Evolutionary conservation across 2,797 vertebrate genomes (phyloP), one percentile per base, ranked within the genome.

Genomic region (Sparus aurata): DNA sequence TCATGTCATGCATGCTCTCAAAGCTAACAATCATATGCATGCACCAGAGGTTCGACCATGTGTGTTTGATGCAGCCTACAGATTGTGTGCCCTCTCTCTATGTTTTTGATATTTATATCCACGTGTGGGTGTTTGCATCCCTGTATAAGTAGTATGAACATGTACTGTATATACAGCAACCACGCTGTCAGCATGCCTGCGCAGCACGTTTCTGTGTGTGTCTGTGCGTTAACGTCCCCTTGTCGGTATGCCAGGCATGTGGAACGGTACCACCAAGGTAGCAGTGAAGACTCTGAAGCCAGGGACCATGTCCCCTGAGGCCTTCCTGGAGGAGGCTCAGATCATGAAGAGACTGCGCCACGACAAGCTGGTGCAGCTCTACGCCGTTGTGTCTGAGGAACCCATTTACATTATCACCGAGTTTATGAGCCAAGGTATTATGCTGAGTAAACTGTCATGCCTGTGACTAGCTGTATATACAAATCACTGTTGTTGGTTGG

Each of bases 331-430:
- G 88, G 98, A 99, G 89, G 98, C 98, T 27, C 98, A 99, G 96
- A 97, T 99, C 94, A 99, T 99, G 98, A 99, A 99, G 91, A 93
- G 96, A 79, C 96, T 99, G 73, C 95, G 98, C 55, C 98, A 99
- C 3, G 97, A 99, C 94, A 99, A 99, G 92, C 96, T 99, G 91
- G 98, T 99, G 90, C 98, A 99, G 96, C 95, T 99, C 71, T 99
- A 99, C 0, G 98, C 98, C 0, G 98, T 99, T 22, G 98, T 99
- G 75, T 99, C 98, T 0, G 97, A 99, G 86, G 98, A 99, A 74
- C 98, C 98, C 85, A 99, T 99, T 92, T 99, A 98, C 92, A 99
- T 99, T 9, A 98, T 99, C 91, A 99, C 98, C 0, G 98, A 99
- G 94, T 99, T 96, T 93, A 98, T 99, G 98, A 96, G 95, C 92